Base-by-base conservation (phyloP, 2,113 vertebrate species). In the Eonycteris spelaea region DNA sequence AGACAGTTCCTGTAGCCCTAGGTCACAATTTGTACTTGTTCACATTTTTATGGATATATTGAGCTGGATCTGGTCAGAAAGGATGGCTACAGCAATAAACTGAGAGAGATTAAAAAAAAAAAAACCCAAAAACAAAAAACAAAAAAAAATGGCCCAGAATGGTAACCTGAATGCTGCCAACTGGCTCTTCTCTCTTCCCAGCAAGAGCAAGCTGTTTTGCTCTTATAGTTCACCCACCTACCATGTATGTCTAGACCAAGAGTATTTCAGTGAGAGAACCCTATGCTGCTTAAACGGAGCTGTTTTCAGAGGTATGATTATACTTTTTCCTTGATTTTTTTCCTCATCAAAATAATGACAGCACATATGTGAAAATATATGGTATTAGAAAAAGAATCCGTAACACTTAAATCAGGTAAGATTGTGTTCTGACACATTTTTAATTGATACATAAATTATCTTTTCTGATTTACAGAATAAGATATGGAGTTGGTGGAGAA, bases 371-470 rank as follows among this genome's bases (percentile, higher is more conserved):
- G 68, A 95, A 94, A 86, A 84, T 80, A 35, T 26, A 79, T 38
- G 26, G 9, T 51, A 35, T 51, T 51, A 90, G 48, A 83, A 90
- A 95, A 93, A 83, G 65, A 93, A 89, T 45, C 51, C 38, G 63
- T 48, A 92, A 28, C 15, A 79, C 40, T 84, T 95, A 75, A 94
- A 71, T 94, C 13, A 59, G 30, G 10, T 79, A 95, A 95, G 68
- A 93, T 24, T 86, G 38, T 84, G 9, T 77, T 71, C 59, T 68
- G 40, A 79, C 28, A 91, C 59, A 90, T 78, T 84, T 74, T 67
- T 94, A 95, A 95, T 61, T 96, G 65, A 28, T 22, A 84, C n/a
- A 87, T 85, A 78, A 88, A 94, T 90, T 65, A 87, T 68, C 26
- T 95, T 74, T 78, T 61, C 61, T 92, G 70, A 28, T 80, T 85